Evolutionary conservation across 1,140 invertebrate species (phyloP), one percentile per base, ranked within the genome.

Genomic region (Triops longicaudatus): DNA sequence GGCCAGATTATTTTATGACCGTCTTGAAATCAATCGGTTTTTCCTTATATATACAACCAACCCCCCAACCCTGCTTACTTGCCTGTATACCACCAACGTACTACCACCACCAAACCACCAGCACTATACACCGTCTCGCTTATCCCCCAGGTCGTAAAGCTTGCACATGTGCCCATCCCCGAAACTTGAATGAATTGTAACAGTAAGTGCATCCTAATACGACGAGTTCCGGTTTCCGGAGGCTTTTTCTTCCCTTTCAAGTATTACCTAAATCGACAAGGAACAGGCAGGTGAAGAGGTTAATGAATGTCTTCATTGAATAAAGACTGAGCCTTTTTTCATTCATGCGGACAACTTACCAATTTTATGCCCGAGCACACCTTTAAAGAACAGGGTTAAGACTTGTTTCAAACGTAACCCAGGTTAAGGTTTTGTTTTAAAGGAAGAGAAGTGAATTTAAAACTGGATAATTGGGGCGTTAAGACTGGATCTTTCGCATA

Each of bases 221-320:
- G 17, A 63, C 17, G 50, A 63, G 50, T 11, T 63, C n/a, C 50
- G 17, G 17, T 63, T 63, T 63, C 7, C 31, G 31, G 2, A 37
- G 50, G 50, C 22, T 63, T 63, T 63, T 63, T 17, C 17, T 17
- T 6, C 14, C 17, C 17, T 63, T 63, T 22, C 6, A 63, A 63
- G 10, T 17, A 63, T 63, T 4, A 37, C 50, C 10, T 63, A 63
- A 63, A 63, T 63, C 50, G 50, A 63, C 50, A 22, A 22, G 22
- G 14, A 63, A 63, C 50, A 17, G 50, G 14, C 50, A 63, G 50
- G 50, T 63, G 50, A 63, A 63, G 14, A 63, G 50, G 50, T 63
- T 63, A 63, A 63, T 63, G 50, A 63, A 63, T 63, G 50, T 63
- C 50, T 63, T 63, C 50, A 63, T 63, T 63, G 50, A 63, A 63